These are phyloP conservation scores for Romanogobio albipinnatus DNA, from an alignment of 2,113 vertebrate species.

Conservation along the genomic window DNA sequence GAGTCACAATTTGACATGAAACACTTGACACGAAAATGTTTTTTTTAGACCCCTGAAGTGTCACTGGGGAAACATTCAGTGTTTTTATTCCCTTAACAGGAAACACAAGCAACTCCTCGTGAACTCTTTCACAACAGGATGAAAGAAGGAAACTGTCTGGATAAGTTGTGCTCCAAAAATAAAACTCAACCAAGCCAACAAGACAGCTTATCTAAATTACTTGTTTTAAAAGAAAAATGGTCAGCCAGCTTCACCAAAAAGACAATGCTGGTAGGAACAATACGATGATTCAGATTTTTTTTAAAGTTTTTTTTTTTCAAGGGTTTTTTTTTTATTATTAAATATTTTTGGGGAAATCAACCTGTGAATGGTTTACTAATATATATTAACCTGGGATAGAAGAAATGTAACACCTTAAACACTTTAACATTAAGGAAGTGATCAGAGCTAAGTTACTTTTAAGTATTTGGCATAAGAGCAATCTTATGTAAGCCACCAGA, in stretches of 20 bases:
- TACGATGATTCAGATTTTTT: too few species aligned
- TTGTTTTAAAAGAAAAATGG: too few species aligned
- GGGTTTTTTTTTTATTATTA: too few species aligned
- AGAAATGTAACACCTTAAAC: too few species aligned
- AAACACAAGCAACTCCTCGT: neutral
- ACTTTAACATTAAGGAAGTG: neutral
- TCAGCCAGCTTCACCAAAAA: too few species aligned
- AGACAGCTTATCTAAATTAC: neutral
- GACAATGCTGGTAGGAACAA: too few species aligned
- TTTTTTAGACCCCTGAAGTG: neutral
- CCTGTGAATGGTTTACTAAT: too few species aligned
- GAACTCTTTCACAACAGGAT: constrained; percentile 31
- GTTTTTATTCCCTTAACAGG: constrained; percentile 2
- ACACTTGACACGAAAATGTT: neutral
- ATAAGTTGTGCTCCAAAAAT: neutral
- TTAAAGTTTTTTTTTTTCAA: too few species aligned
- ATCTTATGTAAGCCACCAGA: neutral
- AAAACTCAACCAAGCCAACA: neutral
- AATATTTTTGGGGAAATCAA: too few species aligned
- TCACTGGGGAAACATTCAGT: neutral
- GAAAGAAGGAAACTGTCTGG: neutral
- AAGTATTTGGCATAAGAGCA: neutral
- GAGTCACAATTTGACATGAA: neutral
- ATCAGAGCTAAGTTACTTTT: neutral
- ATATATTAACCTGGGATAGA: too few species aligned